Conservation (phyloP, 2,888 invertebrate genomes). For the Drosophila kanekoi region DNA sequence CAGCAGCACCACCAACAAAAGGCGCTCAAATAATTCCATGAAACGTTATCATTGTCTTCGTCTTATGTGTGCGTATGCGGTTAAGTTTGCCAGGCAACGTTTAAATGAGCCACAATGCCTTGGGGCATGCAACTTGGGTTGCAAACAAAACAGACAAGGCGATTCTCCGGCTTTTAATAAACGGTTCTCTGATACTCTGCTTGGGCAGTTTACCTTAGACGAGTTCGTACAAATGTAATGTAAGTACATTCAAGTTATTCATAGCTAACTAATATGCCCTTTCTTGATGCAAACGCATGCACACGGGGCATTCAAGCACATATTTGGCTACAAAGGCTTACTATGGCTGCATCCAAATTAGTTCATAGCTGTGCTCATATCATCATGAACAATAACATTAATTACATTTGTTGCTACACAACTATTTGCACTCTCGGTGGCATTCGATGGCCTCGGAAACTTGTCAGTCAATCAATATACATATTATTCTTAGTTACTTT, state of each 20-base stretch:
- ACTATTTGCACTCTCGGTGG: slow-evolving; percentile 26
- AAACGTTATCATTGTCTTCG: slow-evolving; percentile 69
- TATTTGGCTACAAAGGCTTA: slow-evolving; percentile 7
- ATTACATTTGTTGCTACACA: slow-evolving; percentile 40
- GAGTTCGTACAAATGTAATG: too few relatives aligned
- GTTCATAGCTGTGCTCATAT: slow-evolving; percentile 11
- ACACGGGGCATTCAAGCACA: slow-evolving; percentile 3
- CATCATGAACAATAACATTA: slow-evolving; percentile 23
- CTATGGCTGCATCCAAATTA: slow-evolving; percentile 4
- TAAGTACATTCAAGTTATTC: not conserved
- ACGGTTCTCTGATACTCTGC: slow-evolving; percentile 12
- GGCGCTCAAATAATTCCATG: slow-evolving; percentile 60
- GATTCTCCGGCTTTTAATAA: not conserved
- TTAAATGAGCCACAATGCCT: slow-evolving; percentile 70
- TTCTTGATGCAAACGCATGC: too few relatives aligned
- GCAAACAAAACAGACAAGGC: slow-evolving; percentile 30
- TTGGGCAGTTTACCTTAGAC: too few relatives aligned
- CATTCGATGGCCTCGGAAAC: slow-evolving; percentile 24
- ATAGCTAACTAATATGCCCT: not conserved
- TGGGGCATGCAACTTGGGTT: slow-evolving; percentile 46
- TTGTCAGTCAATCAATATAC: slow-evolving; percentile 70
- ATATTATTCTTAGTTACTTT: slow-evolving; percentile 41
- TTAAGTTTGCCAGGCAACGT: slow-evolving; percentile 53
- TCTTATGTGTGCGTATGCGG: slow-evolving; percentile 55
- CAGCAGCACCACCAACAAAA: slow-evolving; percentile 33